Evolutionary conservation across 2,113 vertebrate genomes (phyloP), one percentile per base, ranked within the genome.

Genomic region (Lasiurus borealis): DNA sequence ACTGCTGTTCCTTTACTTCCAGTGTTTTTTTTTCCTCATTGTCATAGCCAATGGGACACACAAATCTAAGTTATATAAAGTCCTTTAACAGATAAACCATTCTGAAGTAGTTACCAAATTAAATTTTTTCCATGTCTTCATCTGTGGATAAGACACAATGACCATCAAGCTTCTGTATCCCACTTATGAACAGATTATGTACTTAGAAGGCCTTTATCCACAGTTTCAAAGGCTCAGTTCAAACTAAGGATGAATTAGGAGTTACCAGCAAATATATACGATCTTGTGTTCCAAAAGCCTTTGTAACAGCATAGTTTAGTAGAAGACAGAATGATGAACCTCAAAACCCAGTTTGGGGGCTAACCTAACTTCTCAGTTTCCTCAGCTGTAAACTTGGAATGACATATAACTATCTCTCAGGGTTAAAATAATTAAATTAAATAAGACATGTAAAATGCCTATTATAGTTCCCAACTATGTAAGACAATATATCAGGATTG

Each of bases 1-100:
- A 27, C n/a, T 81, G 59, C 14, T 40, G 1, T 78, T 29, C 8
- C 23, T 93, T 88, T 71, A 27, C 9, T 54, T 27, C 5, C 27
- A 59, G 40, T 40, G 40, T 40, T 40, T 40, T 88, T 91, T 77
- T 48, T 64, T 62, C 81, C 78, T 92, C 40, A 34, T 78, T 78
- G 44, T 91, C 40, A 48, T 10, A 8, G 31, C 36, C 69, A 94
- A 18, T 6, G 80, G 14, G 18, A 94, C 64, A 85, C 64, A 83
- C 31, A 92, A 62, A 80, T 84, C 13, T 81, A 68, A 19, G 34
- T 84, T 27, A 85, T 7, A 86, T 71, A 92, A 95, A 92, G 95
- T 80, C 31, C 10, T 81, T 72, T 69, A 81, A 88, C 34, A 75
- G 46, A 31, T 93, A 90, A 85, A 91, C 3, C 9, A 88, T 64